Conservation (phyloP, 2,113 vertebrate genomes). For the Oryzias woworae region DNA sequence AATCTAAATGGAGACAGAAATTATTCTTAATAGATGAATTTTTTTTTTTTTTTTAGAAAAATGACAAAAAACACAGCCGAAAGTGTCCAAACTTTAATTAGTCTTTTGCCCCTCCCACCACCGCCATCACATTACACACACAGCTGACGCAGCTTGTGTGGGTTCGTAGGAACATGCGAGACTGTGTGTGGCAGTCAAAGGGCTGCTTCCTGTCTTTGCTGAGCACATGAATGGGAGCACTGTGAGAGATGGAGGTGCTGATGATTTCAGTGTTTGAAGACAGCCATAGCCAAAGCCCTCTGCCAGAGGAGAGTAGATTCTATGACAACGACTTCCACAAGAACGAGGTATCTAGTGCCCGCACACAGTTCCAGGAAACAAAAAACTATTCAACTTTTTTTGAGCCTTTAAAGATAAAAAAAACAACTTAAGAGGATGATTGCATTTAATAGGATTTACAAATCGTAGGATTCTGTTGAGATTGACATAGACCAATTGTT, state of each 20-base stretch:
- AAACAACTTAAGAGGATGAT: constrained; percentile 1
- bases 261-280: constrained; percentile 75
- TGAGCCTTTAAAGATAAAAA: constrained; percentile 2
- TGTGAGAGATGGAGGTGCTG: constrained; percentile 73
- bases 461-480: neutral
- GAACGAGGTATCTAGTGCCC: constrained; percentile 73
- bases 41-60: constrained; percentile 9
- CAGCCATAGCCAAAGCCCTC: constrained; percentile 60
- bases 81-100: constrained; percentile 68
- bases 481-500: neutral
- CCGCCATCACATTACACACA: constrained; percentile 39
- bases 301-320: constrained; percentile 71
- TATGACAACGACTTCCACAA: constrained; percentile 72
- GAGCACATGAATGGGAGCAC: constrained; percentile 72
- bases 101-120: constrained; percentile 42
- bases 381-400: constrained; percentile 17
- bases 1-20: constrained; percentile 1
- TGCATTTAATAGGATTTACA: neutral
- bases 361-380: constrained; percentile 31
- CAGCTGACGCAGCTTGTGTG: constrained; percentile 63
- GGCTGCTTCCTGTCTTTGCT: constrained; percentile 46
- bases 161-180: constrained; percentile 64
- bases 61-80: constrained; percentile 30
- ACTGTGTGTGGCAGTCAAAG: constrained; percentile 62
- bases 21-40: neutral